Base-by-base conservation (phyloP, 2,888 invertebrate species). In the Noctua janthina region DNA sequence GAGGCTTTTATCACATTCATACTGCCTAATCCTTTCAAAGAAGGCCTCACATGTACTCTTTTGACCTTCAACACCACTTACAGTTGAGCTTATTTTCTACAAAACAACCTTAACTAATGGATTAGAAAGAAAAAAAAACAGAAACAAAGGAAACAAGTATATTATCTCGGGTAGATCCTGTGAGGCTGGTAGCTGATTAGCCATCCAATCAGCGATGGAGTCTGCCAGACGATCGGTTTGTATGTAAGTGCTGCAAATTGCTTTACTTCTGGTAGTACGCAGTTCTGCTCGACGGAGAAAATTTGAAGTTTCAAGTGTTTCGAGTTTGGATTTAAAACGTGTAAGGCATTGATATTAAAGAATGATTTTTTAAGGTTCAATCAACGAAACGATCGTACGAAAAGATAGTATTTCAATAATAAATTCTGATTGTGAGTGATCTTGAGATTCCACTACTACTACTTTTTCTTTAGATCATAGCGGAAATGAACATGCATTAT, bases 71-170 rank as follows among this genome's bases (percentile, higher is more conserved):
- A 76, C 68, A 49, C 67, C 71, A 77, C 84, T 87, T 83, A 84
- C 76, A 56, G 84, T 77, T 73, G 6, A 77, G 66, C 69, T 85
- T 79, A 35, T 74, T 79, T 74, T 59, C 70, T 77, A 71, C 66
- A 87, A 85, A 88, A 87, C 74, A 82, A 76, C 74, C 43, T 56
- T 64, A 74, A 76, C 73, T 87, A 89, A 89, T 89, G 89, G 84
- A 87, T 89, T 90, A 86, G 82, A 83, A 82, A 78, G 62, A 74
- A 84, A 82, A 88, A 81, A 70, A 68, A 76, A 13, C 15, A 66
- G 64, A 82, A 69, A 85, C 81, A 87, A 87, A 69, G 56, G 49
- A 62, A 70, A 23, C 62, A 46, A 77, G 66, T 17, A 66, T 66
- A 66, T 74, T 66, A 66, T 74, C 51, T 75, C 39, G 74, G 13